These are phyloP conservation scores for Cisticola juncidis DNA, from an alignment of 2,113 vertebrate species.

Conservation along the genomic window DNA sequence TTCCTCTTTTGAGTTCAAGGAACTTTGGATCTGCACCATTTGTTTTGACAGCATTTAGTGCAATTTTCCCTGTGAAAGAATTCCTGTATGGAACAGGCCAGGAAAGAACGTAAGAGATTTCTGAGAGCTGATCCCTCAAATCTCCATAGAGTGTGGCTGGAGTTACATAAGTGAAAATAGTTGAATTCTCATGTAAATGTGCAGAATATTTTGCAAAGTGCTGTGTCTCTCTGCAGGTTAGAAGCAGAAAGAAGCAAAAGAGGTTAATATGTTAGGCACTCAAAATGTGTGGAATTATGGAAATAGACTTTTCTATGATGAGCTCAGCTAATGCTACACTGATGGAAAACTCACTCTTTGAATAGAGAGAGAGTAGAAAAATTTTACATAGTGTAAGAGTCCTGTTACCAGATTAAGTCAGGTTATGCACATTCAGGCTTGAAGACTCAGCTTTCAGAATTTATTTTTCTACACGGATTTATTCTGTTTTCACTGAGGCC, in stretches of 20 bases:
- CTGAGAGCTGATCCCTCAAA: neutral
- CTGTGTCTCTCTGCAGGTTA: neutral
- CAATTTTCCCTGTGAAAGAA: neutral
- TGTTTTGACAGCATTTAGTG: neutral
- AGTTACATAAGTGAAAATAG: neutral
- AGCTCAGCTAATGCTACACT: neutral
- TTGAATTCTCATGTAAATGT: neutral
- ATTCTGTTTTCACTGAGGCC: neutral
- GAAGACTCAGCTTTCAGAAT: neutral
- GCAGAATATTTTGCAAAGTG: neutral
- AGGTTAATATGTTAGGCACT: neutral
- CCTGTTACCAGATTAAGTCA: neutral
- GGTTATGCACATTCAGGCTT: neutral
- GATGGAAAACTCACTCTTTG: neutral
- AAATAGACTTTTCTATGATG: neutral
- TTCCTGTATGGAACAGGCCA: neutral
- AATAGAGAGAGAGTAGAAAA: neutral
- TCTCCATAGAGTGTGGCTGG: neutral
- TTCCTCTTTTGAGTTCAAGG: neutral
- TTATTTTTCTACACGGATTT: neutral
- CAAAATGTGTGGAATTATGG: neutral
- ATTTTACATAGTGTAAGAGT: neutral
- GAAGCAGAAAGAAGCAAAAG: neutral
- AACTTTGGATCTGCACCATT: neutral
- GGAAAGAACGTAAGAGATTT: neutral